Evolutionary conservation across 2,113 vertebrate genomes (phyloP), one percentile per base, ranked within the genome.

Genomic region (Aramus guarauna): DNA sequence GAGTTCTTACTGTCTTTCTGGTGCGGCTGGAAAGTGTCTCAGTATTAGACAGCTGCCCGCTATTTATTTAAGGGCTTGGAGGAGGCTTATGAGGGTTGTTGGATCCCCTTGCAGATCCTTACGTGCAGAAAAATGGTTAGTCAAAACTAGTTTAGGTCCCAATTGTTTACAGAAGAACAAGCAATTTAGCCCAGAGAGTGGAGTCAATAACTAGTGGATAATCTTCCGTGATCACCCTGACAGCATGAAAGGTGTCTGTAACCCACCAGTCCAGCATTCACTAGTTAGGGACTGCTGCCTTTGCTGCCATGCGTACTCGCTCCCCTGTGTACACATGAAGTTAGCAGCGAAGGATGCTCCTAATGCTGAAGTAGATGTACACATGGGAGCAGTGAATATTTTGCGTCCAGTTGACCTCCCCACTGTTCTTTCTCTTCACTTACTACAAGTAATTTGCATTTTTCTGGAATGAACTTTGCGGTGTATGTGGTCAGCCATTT

Each of bases 401-500:
- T 34, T n/a, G 37, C 27, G 19, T 34, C 67, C 59, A 32, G 45
- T 27, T 1, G 0, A 4, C 78, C 36, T 47, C 62, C 21, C 53
- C 20, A 12, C 9, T 10, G 0, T 53, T 39, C 71, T 22, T 59
- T 56, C 26, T 52, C 47, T 45, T 66, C 6, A 1, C 55, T 17
- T 60, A 22, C 58, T 80, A 66, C 32, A 73, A 36, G 20, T 71
- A 10, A 66, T 63, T 62, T 85, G 29, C 77, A 71, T 80, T 63
- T 83, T 66, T 66, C 76, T 47, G 71, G 81, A 74, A 56, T 24
- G 36, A 79, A 19, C n/a, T 80, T 47, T 39, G 69, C 85, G 55
- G 62, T 55, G 58, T 78, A 39, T 53, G 43, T 77, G 84, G 29
- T 56, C 93, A 95, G 92, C 75, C 91, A 45, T 94, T 93, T 95